A percentile compares a stretch with the other conserved stretches of the same genome.
phyloP scores from a whole-genome alignment of 2,113 vertebrate genomes.

The Hypocryptadius cinnamomeus region DNA sequence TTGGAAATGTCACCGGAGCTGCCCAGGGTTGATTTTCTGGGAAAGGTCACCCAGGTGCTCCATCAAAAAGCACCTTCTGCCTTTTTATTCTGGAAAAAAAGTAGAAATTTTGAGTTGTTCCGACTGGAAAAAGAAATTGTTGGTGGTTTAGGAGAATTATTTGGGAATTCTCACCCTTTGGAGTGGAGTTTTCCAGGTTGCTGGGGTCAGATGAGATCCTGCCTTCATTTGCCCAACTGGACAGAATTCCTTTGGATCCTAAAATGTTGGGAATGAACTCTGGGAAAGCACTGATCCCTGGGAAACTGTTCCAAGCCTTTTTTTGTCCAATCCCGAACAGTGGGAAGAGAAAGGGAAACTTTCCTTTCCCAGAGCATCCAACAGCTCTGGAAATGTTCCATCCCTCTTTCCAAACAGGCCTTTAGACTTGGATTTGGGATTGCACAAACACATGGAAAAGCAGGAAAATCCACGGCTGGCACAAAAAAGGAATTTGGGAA shows the following conservation, averaged over 20 bases:
- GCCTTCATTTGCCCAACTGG: no score
- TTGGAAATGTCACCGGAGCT: not conserved
- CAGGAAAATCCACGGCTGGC: not conserved
- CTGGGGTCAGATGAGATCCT: fast-evolving
- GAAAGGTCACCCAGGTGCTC: not conserved
- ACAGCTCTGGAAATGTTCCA: not conserved
- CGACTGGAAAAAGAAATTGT: fast-evolving
- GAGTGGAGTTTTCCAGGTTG: not conserved
- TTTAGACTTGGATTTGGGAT: not conserved
- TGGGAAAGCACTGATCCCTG: fast-evolving
- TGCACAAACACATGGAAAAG: not conserved
- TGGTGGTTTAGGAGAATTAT: not conserved
- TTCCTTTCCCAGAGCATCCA: not conserved
- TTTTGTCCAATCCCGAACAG: not conserved
- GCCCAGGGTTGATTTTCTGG: not conserved
- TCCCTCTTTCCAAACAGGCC: not conserved
- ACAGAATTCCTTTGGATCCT: not conserved
- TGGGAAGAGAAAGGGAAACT: not conserved
- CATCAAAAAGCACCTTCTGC: not conserved
- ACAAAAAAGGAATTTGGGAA: no score
- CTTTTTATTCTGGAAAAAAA: not conserved
- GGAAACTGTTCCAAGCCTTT: not conserved
- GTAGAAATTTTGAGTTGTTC: no score
- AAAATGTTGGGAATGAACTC: not conserved
- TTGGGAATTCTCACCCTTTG: not conserved